These are phyloP conservation scores for Loris lydekkerianus DNA, from an alignment of 2,797 vertebrate genomes.

Conservation along the genomic window DNA sequence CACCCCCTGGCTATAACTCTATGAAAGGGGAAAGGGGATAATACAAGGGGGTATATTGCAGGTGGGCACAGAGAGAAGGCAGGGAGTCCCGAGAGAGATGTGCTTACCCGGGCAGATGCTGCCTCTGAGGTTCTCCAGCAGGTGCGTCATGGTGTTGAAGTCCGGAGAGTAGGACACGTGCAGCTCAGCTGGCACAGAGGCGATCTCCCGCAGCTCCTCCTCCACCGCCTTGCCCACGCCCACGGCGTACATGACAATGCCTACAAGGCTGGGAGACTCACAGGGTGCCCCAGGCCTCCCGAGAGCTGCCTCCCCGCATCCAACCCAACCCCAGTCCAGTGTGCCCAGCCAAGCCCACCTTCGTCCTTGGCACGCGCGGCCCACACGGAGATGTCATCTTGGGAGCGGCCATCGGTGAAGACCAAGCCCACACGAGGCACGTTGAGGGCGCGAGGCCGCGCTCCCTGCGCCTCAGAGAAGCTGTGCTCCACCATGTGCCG, in stretches of 20 bases:
- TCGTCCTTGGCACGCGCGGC: conserved; percentile 95
- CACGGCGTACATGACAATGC: conserved; percentile 97
- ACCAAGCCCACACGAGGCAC: conserved; percentile 95
- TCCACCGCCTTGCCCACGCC: conserved; percentile 98
- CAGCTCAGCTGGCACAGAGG: conserved; percentile 95
- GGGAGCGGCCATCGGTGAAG: conserved; percentile 98
- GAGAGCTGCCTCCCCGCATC: not conserved
- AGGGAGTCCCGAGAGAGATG: not conserved
- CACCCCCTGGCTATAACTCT: accelerated
- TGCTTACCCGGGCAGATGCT: conserved; percentile 96
- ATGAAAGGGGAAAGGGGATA: accelerated
- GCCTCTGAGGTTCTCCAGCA: conserved; percentile 96
- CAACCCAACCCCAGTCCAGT: not conserved
- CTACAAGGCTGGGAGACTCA: conserved; percentile 79
- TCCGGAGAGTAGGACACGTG: conserved; percentile 97
- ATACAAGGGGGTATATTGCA: not conserved
- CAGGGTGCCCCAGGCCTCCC: accelerated
- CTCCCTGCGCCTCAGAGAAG: conserved; percentile 95
- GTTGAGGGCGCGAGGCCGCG: conserved; percentile 91
- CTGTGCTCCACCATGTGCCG: conserved; percentile 98
- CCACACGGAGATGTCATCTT: conserved; percentile 97
- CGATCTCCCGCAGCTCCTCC: conserved; percentile 95
- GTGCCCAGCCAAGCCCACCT: conserved; percentile 86
- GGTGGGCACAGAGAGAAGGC: not conserved
- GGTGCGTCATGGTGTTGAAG: conserved; percentile 95